Evolutionary conservation across 53 echinoderm and acorn worm species (phyloP), one percentile per base, ranked within the genome.

Genomic region (Zoroaster sp.): DNA sequence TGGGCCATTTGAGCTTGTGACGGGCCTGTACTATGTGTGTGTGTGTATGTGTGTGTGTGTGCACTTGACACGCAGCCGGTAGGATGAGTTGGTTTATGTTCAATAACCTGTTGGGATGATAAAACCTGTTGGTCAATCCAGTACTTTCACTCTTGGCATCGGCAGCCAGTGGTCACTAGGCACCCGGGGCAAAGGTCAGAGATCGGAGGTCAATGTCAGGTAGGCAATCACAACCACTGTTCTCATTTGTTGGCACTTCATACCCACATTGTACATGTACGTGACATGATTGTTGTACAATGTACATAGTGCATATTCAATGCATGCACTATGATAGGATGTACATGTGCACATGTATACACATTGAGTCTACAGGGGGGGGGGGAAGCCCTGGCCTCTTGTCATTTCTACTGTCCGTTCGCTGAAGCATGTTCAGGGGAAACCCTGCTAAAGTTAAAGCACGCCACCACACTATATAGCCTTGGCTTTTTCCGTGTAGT

Each of bases 41-140:
- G 67, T 81, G 81, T 67, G 81, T 65, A 42, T 33, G 39, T 63
- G 35, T 3, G 80, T 40, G 67, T 81, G 81, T 81, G 42, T 81
- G 66, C 36, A 66, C 81, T 55, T 28, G 81, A 25, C 81, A 8
- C 13, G 25, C 54, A n/a, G n/a, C 42, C 40, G 38, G 12, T 44
- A 23, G 36, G 38, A 40, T 32, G 67, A 42, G 41, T 30, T 66
- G 81, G 65, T 81, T 65, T 81, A 65, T 14, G 12, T 28, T 41
- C 63, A 59, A 59, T 59, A 37, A 66, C 40, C 67, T 78, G 80
- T 81, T 66, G 66, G 80, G 59, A 80, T 59, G 80, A 20, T 59
- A 40, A 66, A 54, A 81, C 81, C 81, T 81, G 81, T 81, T 81
- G 81, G 81, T 81, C 81, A 39, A 20, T 42, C 66, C 32, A 36